These are phyloP conservation scores for Myiotriccus ornatus DNA, from an alignment of 2,797 vertebrate species.

Conservation along the genomic window DNA sequence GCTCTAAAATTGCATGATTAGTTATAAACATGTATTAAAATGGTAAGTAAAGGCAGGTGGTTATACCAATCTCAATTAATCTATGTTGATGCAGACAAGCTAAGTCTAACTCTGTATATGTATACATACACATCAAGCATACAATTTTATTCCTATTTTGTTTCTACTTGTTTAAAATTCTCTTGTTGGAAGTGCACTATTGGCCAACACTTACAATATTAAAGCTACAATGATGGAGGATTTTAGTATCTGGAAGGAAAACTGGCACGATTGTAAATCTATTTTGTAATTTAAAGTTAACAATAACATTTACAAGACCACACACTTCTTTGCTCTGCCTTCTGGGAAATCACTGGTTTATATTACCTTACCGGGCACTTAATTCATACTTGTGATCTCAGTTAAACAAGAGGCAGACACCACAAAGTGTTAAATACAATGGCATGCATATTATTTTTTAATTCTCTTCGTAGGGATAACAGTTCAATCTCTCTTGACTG, in stretches of 20 bases:
- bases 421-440: neutral
- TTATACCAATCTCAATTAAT: neutral
- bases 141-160: neutral
- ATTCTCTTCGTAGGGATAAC: neutral
- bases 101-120: neutral
- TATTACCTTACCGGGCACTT: neutral
- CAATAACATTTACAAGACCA: constrained; percentile 12
- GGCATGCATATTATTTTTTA: neutral
- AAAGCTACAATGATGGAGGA: neutral
- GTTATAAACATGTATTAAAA: neutral
- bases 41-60: neutral
- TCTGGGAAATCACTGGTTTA: neutral
- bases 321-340: neutral
- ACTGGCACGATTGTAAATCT: neutral
- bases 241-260: neutral
- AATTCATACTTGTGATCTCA: neutral
- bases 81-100: neutral
- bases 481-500: neutral
- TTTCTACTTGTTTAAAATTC: neutral
- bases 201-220: neutral
- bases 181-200: neutral
- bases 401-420: neutral
- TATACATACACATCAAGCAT: neutral
- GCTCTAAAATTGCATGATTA: neutral
- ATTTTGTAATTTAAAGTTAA: neutral